Base-by-base conservation (phyloP, 2,113 vertebrate species). In the Argyrosomus japonicus region DNA sequence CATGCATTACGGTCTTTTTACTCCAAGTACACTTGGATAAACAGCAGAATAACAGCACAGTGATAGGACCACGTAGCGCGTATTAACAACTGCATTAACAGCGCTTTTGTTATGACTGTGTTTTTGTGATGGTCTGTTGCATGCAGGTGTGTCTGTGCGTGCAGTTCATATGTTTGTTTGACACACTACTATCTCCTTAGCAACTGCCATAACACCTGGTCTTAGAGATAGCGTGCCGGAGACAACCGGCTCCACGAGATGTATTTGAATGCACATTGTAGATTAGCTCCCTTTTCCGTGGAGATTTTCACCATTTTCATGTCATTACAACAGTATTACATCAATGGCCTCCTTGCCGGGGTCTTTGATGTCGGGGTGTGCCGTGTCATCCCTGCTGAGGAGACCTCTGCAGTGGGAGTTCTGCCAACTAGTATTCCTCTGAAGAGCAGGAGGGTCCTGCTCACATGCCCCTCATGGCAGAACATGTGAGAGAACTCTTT, bases 1-100 rank as follows among this genome's bases (percentile, higher is more conserved):
- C 87, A 84, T 93, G 91, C 87, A 93, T 95, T 94, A 93, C 84
- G 83, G 77, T 77, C 81, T 81, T 87, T 94, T 92, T 88, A 84
- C 84, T 80, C 70, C 51, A 27, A 70, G 77, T 82, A 48, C 62
- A 75, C 84, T 82, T 60, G 45, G 88, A 90, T 92, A 93, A 95
- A 92, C 90, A 89, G 79, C 76, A 5, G 70, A 70, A 83, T 61
- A 80, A 79, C 76, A 60, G 64, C 43, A 7, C 62, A 17, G 36
- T 23, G 83, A 77, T 43, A 48, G 48, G 7, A 15, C 47, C 57
- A 36, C 77, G 57, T 21, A 25, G 77, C 63, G 5, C 45, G 56
- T 45, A 53, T 74, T 72, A 80, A 76, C 79, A 74, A 60, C 45
- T 4, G 21, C 62, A 56, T 83, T 78, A 70, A 54, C 14, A 0